Evolutionary conservation across 2,888 invertebrate genomes (phyloP).

Genomic region (Laspeyria flexula): DNA sequence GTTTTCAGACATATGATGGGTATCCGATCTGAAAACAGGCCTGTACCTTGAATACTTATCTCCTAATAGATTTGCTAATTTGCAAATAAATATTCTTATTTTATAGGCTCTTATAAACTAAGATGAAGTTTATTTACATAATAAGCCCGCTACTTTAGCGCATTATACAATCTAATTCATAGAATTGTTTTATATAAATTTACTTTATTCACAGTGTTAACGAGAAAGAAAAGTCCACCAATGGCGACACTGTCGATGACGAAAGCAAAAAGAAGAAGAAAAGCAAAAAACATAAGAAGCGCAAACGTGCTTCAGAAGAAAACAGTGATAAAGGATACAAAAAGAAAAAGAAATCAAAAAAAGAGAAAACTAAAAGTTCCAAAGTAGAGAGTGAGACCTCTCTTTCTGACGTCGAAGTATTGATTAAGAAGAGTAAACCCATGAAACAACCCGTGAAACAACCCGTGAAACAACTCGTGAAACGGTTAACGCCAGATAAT

Average conservation of each 20-base stretch:
- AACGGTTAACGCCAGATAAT: conserved; percentile 43
- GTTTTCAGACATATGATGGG: too few species aligned
- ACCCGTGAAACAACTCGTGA: conserved; percentile 36
- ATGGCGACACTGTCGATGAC: conserved; percentile 59
- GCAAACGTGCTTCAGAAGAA: conserved; percentile 87
- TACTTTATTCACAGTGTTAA: conserved; percentile 39
- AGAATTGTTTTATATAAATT: too few species aligned
- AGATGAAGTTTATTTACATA: too few species aligned
- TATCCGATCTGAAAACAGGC: too few species aligned
- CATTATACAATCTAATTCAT: too few species aligned
- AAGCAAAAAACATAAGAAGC: conserved; percentile 88
- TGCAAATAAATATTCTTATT: too few species aligned
- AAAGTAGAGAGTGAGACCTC: conserved; percentile 74
- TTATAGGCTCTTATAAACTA: too few species aligned
- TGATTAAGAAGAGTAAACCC: conserved; percentile 70
- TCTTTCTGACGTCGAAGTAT: conserved; percentile 70
- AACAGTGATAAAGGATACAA: conserved; percentile 80
- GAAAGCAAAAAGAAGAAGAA: conserved; percentile 82
- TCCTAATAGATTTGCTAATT: too few species aligned
- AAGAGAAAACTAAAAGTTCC: conserved; percentile 83
- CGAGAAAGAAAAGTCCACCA: conserved; percentile 50
- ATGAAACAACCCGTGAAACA: conserved; percentile 26
- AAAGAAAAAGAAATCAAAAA: conserved; percentile 85
- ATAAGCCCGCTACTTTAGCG: too few species aligned
- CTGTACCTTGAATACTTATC: too few species aligned